Percentiles rank a stretch among this genome's conserved stretches.
phyloP scores from a whole-genome alignment of 2,113 vertebrate species.

The Emydura subglobosa region DNA sequence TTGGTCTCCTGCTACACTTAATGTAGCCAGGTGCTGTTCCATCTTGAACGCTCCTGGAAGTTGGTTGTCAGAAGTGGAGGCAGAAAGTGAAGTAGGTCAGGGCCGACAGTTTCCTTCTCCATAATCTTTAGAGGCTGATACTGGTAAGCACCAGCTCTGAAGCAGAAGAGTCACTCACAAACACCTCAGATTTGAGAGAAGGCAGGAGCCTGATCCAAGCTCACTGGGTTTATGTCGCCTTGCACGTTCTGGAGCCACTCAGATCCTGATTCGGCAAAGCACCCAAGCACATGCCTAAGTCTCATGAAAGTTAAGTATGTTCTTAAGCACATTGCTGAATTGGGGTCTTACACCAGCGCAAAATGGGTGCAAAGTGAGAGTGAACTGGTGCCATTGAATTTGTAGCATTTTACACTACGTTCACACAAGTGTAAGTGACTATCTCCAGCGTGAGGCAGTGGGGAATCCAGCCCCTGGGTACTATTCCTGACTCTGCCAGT shows the following conservation, averaged over 20 bases:
- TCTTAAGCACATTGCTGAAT: neutral
- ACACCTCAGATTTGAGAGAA: neutral
- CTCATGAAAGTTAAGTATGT: neutral
- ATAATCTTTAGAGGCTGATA: neutral
- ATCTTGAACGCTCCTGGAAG: neutral
- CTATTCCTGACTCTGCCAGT: neutral
- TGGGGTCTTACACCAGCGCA: neutral
- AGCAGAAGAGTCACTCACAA: neutral
- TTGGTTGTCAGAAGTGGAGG: neutral
- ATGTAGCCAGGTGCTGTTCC: neutral
- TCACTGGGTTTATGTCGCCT: neutral
- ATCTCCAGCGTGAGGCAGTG: neutral
- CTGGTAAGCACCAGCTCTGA: neutral
- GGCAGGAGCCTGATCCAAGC: neutral
- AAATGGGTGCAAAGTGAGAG: neutral
- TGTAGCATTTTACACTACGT: neutral
- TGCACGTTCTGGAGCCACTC: neutral
- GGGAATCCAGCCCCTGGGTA: neutral
- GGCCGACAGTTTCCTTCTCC: fast-evolving
- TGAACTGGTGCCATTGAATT: neutral
- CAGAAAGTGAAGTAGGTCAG: fast-evolving
- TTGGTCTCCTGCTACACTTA: neutral
- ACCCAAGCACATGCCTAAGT: neutral
- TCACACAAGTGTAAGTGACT: neutral
- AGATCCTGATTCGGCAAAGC: neutral